A percentile compares a stretch with the other conserved stretches of the same genome.
Conservation (phyloP, 2,888 invertebrate genomes). For the Patella pellucida region DNA sequence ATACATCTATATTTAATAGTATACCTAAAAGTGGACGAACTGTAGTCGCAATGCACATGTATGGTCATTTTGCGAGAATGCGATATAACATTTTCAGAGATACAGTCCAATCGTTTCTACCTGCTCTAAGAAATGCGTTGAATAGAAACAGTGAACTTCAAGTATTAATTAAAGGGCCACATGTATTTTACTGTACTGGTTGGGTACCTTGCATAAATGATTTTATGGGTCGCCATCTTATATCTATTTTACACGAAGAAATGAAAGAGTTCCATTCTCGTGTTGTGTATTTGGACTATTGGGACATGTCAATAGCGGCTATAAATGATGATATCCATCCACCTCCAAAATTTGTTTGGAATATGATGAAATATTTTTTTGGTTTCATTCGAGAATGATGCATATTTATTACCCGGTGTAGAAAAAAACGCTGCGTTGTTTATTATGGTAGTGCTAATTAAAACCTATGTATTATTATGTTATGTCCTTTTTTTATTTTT, state of each 20-base stretch:
- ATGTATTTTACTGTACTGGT: not conserved
- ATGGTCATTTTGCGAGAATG: not conserved
- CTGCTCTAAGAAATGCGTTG: not conserved
- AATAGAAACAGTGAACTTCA: not conserved
- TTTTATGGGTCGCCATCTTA: not conserved
- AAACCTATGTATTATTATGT: too few species aligned
- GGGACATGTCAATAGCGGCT: not conserved
- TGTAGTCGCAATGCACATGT: not conserved
- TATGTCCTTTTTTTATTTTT: too few species aligned
- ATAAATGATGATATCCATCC: not conserved
- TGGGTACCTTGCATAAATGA: not conserved
- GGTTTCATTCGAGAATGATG: too few species aligned
- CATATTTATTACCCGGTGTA: too few species aligned
- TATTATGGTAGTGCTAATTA: too few species aligned
- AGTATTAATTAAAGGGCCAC: not conserved
- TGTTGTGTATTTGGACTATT: not conserved
- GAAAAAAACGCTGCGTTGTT: too few species aligned
- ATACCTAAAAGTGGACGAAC: not conserved
- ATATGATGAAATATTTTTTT: not conserved
- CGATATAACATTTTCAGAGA: not conserved
- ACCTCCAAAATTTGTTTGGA: not conserved
- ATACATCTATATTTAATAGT: not conserved
- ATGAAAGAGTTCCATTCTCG: not conserved
- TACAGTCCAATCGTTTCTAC: not conserved
- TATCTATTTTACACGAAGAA: not conserved